Evolutionary conservation across 2,113 vertebrate genomes (phyloP).

Genomic region (Sclerurus mexicanus): DNA sequence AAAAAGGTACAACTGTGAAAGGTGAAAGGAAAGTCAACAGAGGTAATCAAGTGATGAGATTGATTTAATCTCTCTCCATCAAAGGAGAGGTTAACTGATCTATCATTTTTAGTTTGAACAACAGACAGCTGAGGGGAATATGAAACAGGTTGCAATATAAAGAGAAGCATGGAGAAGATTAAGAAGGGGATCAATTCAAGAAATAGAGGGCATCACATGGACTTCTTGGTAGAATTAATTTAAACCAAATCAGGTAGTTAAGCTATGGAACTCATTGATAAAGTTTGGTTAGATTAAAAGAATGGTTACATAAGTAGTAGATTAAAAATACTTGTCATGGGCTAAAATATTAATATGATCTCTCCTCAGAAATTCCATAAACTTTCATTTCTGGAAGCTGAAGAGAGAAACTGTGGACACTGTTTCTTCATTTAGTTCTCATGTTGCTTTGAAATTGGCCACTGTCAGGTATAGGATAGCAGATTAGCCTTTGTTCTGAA

Average conservation of each 20-base stretch:
- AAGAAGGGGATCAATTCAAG: neutral
- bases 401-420: neutral
- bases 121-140: neutral
- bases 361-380: neutral
- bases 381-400: neutral
- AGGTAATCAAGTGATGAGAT: neutral
- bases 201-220: neutral
- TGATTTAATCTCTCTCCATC: constrained; percentile 24
- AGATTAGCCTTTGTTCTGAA: neutral
- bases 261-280: neutral
- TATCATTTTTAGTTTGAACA: neutral
- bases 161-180: neutral
- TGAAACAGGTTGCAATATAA: neutral
- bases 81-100: neutral
- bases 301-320: neutral
- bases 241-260: neutral
- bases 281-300: neutral
- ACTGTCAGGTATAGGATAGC: neutral
- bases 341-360: neutral
- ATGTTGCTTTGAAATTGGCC: neutral
- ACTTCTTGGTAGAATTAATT: neutral
- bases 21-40: neutral
- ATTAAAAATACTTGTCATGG: neutral
- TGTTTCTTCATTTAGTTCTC: neutral
- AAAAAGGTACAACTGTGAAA: neutral